Conservation (phyloP, 2,888 invertebrate genomes). For the Agelastica alni region DNA sequence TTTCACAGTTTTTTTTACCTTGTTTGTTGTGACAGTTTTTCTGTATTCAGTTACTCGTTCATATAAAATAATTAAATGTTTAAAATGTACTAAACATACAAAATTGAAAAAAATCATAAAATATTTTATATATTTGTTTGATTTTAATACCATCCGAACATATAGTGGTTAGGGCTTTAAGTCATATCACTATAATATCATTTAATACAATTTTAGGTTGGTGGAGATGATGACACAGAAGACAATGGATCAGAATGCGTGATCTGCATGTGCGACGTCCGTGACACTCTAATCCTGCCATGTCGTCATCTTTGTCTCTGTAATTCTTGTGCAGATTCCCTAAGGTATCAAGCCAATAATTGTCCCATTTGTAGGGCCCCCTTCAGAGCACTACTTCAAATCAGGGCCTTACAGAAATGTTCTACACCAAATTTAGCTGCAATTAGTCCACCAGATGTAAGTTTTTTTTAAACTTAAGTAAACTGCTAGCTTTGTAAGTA, state of each 20-base stretch:
- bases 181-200: neutral
- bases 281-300: constrained; percentile 96
- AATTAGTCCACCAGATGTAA: constrained; percentile 68
- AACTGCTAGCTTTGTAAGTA: too few species aligned
- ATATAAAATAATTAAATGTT: too few species aligned
- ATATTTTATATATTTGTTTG: too few species aligned
- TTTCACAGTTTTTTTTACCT: too few species aligned
- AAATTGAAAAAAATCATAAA: too few species aligned
- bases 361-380: constrained; percentile 99
- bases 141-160: too few species aligned
- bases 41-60: too few species aligned
- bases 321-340: constrained; percentile 95
- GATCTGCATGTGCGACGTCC: constrained; percentile 97
- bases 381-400: constrained; percentile 94
- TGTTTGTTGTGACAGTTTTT: too few species aligned
- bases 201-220: constrained; percentile 30
- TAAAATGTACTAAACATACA: too few species aligned
- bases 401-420: constrained; percentile 86
- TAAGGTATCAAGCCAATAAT: constrained; percentile 96
- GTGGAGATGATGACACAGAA: constrained; percentile 83
- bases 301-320: constrained; percentile 97
- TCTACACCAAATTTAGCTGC: constrained; percentile 60
- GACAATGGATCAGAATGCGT: constrained; percentile 98
- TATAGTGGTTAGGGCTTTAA: too few species aligned
- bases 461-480: constrained; percentile 36